These are phyloP conservation scores for Cottus gobio DNA, from an alignment of 2,113 vertebrate species.

Conservation along the genomic window DNA sequence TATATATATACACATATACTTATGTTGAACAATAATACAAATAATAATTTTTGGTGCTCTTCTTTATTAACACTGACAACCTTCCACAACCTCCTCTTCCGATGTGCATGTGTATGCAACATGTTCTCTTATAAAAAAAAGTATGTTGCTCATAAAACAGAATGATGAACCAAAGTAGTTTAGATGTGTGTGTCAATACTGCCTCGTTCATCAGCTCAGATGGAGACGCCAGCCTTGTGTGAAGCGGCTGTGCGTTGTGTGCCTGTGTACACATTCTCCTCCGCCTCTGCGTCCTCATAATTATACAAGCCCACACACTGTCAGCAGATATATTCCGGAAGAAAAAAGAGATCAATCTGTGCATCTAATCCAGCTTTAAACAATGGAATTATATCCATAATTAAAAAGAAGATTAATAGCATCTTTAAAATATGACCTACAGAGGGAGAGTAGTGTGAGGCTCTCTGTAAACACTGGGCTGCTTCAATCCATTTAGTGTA, in stretches of 20 bases:
- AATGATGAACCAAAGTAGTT: not conserved
- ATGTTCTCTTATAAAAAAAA: not conserved
- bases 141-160: not conserved
- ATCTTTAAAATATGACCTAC: conserved; percentile 65
- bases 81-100: too few relatives aligned
- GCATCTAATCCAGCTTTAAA: conserved; percentile 48
- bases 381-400: conserved; percentile 59
- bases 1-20: too few relatives aligned
- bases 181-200: not conserved
- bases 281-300: conserved; percentile 31
- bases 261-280: conserved; percentile 10
- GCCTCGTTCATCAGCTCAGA: not conserved
- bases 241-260: not conserved
- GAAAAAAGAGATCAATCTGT: conserved; percentile 44
- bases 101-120: too few relatives aligned
- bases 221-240: conserved; percentile 2
- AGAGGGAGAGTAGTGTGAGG: not conserved
- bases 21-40: too few relatives aligned
- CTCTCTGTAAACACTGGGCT: conserved; percentile 44
- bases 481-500: conserved; percentile 18
- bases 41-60: too few relatives aligned
- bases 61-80: too few relatives aligned
- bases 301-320: conserved; percentile 46
- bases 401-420: conserved; percentile 71
- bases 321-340: conserved; percentile 32